Evolutionary conservation across 2,888 invertebrate genomes (phyloP), one percentile per base, ranked within the genome.

Genomic region (Oligia strigilis): DNA sequence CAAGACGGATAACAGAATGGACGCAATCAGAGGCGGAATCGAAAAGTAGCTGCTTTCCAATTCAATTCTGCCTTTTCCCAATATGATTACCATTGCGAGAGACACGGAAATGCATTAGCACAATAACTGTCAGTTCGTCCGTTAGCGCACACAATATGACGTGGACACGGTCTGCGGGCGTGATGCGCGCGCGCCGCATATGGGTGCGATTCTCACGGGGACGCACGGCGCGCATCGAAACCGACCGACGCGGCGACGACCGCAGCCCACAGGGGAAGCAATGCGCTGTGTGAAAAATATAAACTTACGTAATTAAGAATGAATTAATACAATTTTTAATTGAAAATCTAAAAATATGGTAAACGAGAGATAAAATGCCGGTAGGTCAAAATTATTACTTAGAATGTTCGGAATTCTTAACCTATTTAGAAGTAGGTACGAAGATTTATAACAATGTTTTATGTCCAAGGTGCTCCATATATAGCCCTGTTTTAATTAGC

Each of bases 161-260:
- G 90, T 84, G 89, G 89, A 88, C 86, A 84, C 82, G 89, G 88
- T 90, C 77, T 75, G 76, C 89, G 86, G 90, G 89, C 91, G 91
- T 91, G 93, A 92, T 92, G 93, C 91, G 92, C 91, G 73, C 80
- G 88, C 92, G 90, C 83, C 86, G 89, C 90, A 92, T 93, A 93
- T 93, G 90, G 92, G 90, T 88, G 90, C 84, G 82, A 93, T 94
- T 95, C 94, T 93, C 95, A 94, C 93, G 93, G 92, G 93, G 90
- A 88, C 73, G 29, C 29, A 29, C 29, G 81, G 69, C 74, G 69
- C 70, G 67, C 77, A 71, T 66, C 67, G 77, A 72, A 79, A 66
- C 73, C 83, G 58, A 67, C 55, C 80, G 69, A 9, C n/a, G n/a
- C n/a, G n/a, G n/a, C n/a, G n/a, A n/a, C 43, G 29, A 78, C 60